These are phyloP conservation scores for Leptopterna dolabrata DNA, from an alignment of 2,888 invertebrate species.

Conservation along the genomic window DNA sequence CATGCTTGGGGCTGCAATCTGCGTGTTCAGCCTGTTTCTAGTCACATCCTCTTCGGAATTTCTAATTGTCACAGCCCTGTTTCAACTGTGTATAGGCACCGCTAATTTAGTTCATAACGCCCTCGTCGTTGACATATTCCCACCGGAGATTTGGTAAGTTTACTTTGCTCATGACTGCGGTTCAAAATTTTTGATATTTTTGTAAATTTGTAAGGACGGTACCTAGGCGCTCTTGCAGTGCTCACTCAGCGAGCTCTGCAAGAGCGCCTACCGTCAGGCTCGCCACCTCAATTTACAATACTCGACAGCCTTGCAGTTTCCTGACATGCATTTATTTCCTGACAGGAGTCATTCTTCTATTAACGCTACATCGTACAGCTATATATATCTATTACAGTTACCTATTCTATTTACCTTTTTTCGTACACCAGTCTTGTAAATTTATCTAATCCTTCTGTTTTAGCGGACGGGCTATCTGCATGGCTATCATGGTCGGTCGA, in stretches of 20 bases:
- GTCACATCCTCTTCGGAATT: conserved; percentile 72
- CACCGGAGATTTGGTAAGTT: conserved; percentile 68
- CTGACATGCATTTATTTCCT: too few species aligned
- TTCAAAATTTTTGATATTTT: too few species aligned
- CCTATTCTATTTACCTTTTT: too few species aligned
- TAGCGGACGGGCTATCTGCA: conserved; percentile 75
- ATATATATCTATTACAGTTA: too few species aligned
- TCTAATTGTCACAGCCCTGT: conserved; percentile 71
- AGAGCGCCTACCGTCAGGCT: not conserved
- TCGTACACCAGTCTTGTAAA: too few species aligned
- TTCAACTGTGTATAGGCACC: conserved; percentile 69
- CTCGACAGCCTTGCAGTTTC: too few species aligned
- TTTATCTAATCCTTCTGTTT: conserved; percentile 58
- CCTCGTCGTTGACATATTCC: conserved; percentile 67
- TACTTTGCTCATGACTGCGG: not conserved
- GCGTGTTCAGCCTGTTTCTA: conserved; percentile 73
- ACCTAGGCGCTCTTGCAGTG: too few species aligned
- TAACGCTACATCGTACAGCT: too few species aligned
- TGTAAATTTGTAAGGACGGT: too few species aligned
- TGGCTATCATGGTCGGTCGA: conserved; percentile 75
- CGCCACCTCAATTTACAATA: too few species aligned
- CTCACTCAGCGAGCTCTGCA: too few species aligned
- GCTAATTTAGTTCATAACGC: conserved; percentile 68
- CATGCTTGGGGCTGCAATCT: conserved; percentile 70
- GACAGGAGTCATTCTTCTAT: too few species aligned